Conservation (phyloP, 2,888 invertebrate genomes). For the Ctenicera cuprea region DNA sequence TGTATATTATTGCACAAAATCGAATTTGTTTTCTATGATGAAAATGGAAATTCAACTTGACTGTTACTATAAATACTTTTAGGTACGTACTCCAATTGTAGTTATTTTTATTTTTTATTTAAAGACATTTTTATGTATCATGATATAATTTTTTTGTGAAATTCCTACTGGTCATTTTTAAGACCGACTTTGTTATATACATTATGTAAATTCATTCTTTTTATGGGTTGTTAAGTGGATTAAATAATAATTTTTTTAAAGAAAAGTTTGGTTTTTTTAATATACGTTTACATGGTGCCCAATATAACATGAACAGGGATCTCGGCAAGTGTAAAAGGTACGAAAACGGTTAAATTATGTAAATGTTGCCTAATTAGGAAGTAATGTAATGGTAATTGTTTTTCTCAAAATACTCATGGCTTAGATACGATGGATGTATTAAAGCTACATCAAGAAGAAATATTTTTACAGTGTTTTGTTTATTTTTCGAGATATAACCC, state of each 20-base stretch:
- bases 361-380: no score
- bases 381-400: no score
- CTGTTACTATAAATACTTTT: conserved; percentile 42
- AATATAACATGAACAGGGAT: no score
- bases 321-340: no score
- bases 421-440: no score
- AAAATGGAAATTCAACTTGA: conserved; percentile 44
- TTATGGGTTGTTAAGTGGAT: conserved; percentile 45
- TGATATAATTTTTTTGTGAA: conserved; percentile 38
- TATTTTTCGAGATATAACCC: no score
- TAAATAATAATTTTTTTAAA: conserved; percentile 41
- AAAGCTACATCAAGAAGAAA: no score
- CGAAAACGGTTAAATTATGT: no score
- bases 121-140: conserved; percentile 45
- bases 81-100: conserved; percentile 43
- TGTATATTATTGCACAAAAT: conserved; percentile 36
- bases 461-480: no score
- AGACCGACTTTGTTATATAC: conserved; percentile 40
- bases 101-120: conserved; percentile 41
- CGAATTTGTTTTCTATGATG: conserved; percentile 17
- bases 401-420: no score
- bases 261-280: neutral
- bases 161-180: conserved; percentile 38
- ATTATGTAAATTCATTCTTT: conserved; percentile 33
- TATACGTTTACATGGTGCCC: neutral